Conservation (phyloP, 2,797 vertebrate genomes). For the Chrosomus eos region DNA sequence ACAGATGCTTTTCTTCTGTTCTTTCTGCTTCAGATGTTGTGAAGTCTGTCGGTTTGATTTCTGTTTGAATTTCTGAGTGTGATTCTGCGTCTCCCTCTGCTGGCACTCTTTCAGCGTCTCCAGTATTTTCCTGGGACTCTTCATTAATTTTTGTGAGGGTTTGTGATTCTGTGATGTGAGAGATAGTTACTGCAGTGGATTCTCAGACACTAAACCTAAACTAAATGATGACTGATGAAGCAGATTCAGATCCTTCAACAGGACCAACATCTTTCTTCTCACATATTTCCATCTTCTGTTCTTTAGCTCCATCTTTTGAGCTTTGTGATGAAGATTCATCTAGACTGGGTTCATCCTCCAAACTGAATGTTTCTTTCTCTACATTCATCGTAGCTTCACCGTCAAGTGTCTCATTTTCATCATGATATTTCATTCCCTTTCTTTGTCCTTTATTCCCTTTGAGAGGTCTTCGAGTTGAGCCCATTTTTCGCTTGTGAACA, state of each 20-base stretch:
- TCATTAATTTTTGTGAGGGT: background rate
- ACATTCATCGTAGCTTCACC: no score
- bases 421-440: background rate
- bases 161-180: no score
- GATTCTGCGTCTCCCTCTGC: background rate
- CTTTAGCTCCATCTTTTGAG: background rate
- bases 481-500: slow-evolving; percentile 24
- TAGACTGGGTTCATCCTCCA: background rate
- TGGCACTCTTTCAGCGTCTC: background rate
- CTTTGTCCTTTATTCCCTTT: background rate
- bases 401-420: background rate
- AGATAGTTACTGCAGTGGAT: no score
- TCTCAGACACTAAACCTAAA: no score
- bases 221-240: no score
- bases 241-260: background rate
- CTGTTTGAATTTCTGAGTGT: background rate
- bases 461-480: slow-evolving; percentile 27
- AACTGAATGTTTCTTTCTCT: no score
- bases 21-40: background rate
- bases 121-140: background rate
- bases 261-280: background rate
- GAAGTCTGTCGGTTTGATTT: background rate
- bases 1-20: background rate
- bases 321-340: background rate
- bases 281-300: background rate